Evolutionary conservation across 1,140 invertebrate species (phyloP), one percentile per base, ranked within the genome.

Genomic region (Drosophila watanabei): DNA sequence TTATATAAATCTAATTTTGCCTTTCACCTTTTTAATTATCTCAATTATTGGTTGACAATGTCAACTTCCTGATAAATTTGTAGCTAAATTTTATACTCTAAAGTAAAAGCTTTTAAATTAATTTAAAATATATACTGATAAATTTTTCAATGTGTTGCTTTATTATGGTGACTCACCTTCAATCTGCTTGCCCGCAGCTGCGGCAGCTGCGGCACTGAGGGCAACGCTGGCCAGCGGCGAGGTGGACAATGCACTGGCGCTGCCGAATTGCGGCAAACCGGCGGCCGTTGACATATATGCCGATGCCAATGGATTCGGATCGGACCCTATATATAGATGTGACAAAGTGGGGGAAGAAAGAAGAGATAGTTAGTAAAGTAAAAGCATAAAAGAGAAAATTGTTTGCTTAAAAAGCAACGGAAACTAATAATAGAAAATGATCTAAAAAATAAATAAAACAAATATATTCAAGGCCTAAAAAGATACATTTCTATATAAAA

Each of bases 181-280:
- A 92, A 98, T 96, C 94, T 98, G 97, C 93, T 97, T 97, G 65
- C 96, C 96, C 48, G 96, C 95, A 65, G 95, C 95, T 39, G 95
- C 96, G 80, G 94, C 95, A 77, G 94, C 95, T 80, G 95, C 95
- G 41, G 95, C 94, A 57, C 95, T 95, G 45, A 95, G 93, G 54
- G 95, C 93, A 30, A 94, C 95, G 58, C 94, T 95, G 66, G 95
- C 94, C 71, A 96, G 60, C 48, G 92, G 92, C 35, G 92, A 92
- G 57, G 92, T 77, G 68, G 92, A 87, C 63, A 93, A 79, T 52
- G 91, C 79, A 60, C 85, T 69, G 60, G 82, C 75, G 56, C 69
- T 93, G 33, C 91, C 83, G 80, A 93, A 93, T 87, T 93, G 92
- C 80, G 92, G 92, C 82, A 93, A 76, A 59, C 90, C 84, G 68